Conservation (phyloP, 2,797 vertebrate genomes). For the Tolypeutes matacus region DNA sequence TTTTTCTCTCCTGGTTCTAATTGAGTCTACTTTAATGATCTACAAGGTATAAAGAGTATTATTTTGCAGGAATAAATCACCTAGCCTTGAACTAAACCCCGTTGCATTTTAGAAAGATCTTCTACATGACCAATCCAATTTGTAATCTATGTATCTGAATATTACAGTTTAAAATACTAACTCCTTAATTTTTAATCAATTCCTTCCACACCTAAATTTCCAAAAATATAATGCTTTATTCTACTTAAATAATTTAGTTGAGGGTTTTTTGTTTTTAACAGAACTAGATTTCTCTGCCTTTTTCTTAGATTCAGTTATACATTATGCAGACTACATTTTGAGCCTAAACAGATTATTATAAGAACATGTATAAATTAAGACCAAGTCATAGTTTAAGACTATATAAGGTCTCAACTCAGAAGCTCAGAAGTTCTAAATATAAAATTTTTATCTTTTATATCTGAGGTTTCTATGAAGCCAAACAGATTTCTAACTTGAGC, state of each 20-base stretch:
- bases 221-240: conserved; percentile 30
- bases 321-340: conserved; percentile 26
- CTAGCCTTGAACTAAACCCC: conserved; percentile 40
- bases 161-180: conserved; percentile 59
- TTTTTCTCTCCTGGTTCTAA: conserved; percentile 60
- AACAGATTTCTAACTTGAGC: conserved; percentile 9
- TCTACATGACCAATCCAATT: conserved; percentile 22
- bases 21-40: conserved; percentile 52
- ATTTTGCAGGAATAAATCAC: conserved; percentile 59
- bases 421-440: neutral
- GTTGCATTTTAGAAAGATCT: conserved; percentile 21
- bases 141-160: conserved; percentile 51
- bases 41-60: conserved; percentile 48
- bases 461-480: conserved; percentile 42
- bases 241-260: conserved; percentile 32
- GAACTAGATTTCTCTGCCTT: conserved; percentile 2
- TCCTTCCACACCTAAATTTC: conserved; percentile 35
- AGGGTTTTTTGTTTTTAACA: neutral
- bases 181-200: conserved; percentile 39
- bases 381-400: conserved; percentile 36
- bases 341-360: conserved; percentile 39
- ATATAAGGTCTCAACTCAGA: conserved; percentile 11
- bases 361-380: conserved; percentile 15
- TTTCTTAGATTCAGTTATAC: conserved; percentile 47
- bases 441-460: conserved; percentile 54